Evolutionary conservation across 2,888 invertebrate species (phyloP), one percentile per base, ranked within the genome.

Genomic region (Cancer borealis): DNA sequence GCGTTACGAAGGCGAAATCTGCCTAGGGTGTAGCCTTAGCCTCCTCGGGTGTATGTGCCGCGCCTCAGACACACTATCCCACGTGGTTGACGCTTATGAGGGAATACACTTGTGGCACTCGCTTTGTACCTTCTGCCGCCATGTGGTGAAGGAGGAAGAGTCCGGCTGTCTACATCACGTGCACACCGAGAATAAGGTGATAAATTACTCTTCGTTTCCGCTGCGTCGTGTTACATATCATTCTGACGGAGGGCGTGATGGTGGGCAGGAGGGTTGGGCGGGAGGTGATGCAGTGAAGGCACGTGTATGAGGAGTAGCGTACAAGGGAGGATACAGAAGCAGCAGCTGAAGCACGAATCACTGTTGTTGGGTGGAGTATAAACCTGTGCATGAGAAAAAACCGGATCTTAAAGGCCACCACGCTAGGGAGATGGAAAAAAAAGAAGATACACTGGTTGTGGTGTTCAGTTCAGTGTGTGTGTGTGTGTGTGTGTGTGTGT

Each of bases 31-130:
- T 26, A 73, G 73, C 73, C 73, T 73, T 6, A 73, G 73, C n/a
- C 17, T 73, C 73, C 73, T 73, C n/a, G 3, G 21, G 73, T 73
- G 73, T 73, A 73, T 73, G 73, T 73, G 73, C n/a, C 14, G 73
- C 73, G 73, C 73, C 73, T 73, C 73, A n/a, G 73, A 73, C 73
- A 73, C 73, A n/a, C n/a, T 73, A 73, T n/a, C 73, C n/a, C 73
- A 73, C 21, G 73, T 73, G n/a, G 14, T 26, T 26, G 73, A 73
- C 0, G 26, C n/a, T 21, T 73, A 26, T 26, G 73, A 73, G n/a
- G 26, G 73, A n/a, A 3, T 73, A 73, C 73, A 73, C n/a, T 21
- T 14, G 17, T n/a, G 73, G 73, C 73, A 73, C 73, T 73, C 73
- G 4, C 73, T 73, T 26, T 73, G 73, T n/a, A n/a, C 73, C 73